Base-by-base conservation (phyloP, 2,888 invertebrate species). In the Magallana nippona region DNA sequence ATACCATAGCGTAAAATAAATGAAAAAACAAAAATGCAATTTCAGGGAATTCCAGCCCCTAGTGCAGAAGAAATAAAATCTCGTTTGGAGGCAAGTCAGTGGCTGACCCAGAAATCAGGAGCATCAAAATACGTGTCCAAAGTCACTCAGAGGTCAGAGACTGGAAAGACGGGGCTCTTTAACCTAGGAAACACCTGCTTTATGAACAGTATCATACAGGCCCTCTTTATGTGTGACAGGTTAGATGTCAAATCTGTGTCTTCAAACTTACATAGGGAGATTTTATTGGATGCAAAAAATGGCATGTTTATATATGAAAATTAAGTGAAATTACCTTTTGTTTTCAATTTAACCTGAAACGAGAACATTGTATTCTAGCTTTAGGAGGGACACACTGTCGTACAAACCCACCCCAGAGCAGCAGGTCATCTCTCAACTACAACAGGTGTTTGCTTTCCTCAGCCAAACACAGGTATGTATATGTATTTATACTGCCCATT, bases 131-230 rank as follows among this genome's bases (percentile, higher is more conserved):
- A 88, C 63, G 84, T 85, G 19, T 86, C 86, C 1, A 84, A 87
- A 60, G 87, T 88, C 78, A 88, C 89, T 55, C 88, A 91, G 87
- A 92, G 91, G 87, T 92, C 93, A n/a, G 92, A 92, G 63, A 92
- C 93, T 57, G 93, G 93, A 95, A 96, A 95, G 86, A 96, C 97
- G 5, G 97, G 97, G 1, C 95, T 98, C 32, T 95, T 96, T 62
- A 98, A 98, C 95, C 95, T 97, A 63, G 97, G 97, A 55, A 98
- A 97, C 92, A 97, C 97, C 0, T 98, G 98, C 93, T 98, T 97
- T 91, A 97, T 97, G 96, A 98, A 98, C 94, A 97, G 97, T 93
- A 96, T 97, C 1, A 94, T 97, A 85, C 98, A 98, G 94, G 97
- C 97, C 0, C 95, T 98, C 63, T 96, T 96, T 83, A 96, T 97